Percentiles rank a stretch among this genome's conserved stretches.
These are phyloP conservation scores for Hephaestus fuliginosus DNA, from an alignment of 2,797 vertebrate genomes.

Conservation along the genomic window DNA sequence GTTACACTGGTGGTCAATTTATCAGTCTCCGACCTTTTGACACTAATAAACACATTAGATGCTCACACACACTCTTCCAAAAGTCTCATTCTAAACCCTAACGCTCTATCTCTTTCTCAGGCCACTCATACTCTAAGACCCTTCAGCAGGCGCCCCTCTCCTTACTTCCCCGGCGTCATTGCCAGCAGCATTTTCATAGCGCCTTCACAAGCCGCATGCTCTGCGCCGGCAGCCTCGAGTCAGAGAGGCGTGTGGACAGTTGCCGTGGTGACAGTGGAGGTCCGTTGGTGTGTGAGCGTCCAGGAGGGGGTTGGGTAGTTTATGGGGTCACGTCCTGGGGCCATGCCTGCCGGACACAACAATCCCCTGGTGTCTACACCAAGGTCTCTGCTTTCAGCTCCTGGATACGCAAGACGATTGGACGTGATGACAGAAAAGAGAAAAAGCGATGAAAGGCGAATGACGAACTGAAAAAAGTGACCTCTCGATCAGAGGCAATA, in stretches of 20 bases:
- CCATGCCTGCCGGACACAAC: constrained; percentile 92
- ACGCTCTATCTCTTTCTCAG: constrained; percentile 76
- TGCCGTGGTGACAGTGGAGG: constrained; percentile 98
- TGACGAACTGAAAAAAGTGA: not conserved
- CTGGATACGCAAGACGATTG: constrained; percentile 93
- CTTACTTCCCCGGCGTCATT: constrained; percentile 90
- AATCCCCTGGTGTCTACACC: constrained; percentile 96
- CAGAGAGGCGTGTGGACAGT: constrained; percentile 91
- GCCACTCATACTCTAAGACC: constrained; percentile 95
- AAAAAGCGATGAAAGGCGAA: constrained; percentile 33
- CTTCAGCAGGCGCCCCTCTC: constrained; percentile 94
- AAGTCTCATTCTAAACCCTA: constrained; percentile 11
- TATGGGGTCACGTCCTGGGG: constrained; percentile 99
- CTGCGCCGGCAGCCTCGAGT: constrained; percentile 90
- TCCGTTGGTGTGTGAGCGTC: constrained; percentile 92
- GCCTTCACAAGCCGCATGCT: constrained; percentile 97
- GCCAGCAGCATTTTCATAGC: constrained; percentile 89
- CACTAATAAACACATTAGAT: constrained; percentile 3
- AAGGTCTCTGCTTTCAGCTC: constrained; percentile 94
- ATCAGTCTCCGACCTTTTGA: not conserved
- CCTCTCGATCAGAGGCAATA: not conserved
- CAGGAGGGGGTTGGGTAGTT: constrained; percentile 92
- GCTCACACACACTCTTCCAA: not conserved
- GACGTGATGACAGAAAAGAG: constrained; percentile 57
- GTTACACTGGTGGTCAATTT: not conserved